Conservation (phyloP, 2,113 vertebrate genomes). For the Pao palembangensis region DNA sequence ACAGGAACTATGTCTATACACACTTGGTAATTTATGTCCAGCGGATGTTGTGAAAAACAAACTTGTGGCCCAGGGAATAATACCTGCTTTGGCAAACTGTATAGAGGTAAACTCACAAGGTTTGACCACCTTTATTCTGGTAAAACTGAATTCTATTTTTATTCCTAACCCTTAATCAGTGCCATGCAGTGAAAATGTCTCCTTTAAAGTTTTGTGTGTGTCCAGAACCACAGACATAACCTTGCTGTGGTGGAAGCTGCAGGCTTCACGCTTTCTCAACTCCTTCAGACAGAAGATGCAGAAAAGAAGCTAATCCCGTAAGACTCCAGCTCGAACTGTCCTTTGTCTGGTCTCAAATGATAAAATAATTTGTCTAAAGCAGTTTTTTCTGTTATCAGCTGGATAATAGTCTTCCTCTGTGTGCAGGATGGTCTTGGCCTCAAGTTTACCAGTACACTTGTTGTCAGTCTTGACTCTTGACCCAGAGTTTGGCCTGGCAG, state of each 20-base stretch:
- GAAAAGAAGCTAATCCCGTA: constrained; percentile 82
- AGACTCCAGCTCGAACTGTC: constrained; percentile 47
- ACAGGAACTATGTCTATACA: constrained; percentile 95
- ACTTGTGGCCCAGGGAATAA: constrained; percentile 88
- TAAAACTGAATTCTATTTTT: too few relatives aligned
- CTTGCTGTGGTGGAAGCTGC: constrained; percentile 87
- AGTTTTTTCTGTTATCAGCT: neutral
- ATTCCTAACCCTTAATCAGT: too few relatives aligned
- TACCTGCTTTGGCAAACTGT: constrained; percentile 82
- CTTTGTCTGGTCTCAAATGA: neutral
- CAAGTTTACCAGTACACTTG: constrained; percentile 78
- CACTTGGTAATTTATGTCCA: constrained; percentile 88
- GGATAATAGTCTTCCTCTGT: neutral
- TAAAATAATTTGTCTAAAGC: too few relatives aligned
- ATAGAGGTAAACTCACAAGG: constrained; percentile 77
- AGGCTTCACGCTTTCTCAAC: constrained; percentile 88
- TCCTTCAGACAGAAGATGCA: constrained; percentile 86
- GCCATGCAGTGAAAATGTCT: neutral
- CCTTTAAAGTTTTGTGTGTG: constrained; percentile 5
- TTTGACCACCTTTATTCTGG: neutral
- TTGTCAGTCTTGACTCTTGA: constrained; percentile 76
- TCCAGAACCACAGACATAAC: constrained; percentile 80
- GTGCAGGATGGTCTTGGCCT: constrained; percentile 78
- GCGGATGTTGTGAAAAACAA: constrained; percentile 84
- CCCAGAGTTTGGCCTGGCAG: constrained; percentile 75